phyloP scores from a whole-genome alignment of 2,888 invertebrate genomes.

The Trilocha varians region DNA sequence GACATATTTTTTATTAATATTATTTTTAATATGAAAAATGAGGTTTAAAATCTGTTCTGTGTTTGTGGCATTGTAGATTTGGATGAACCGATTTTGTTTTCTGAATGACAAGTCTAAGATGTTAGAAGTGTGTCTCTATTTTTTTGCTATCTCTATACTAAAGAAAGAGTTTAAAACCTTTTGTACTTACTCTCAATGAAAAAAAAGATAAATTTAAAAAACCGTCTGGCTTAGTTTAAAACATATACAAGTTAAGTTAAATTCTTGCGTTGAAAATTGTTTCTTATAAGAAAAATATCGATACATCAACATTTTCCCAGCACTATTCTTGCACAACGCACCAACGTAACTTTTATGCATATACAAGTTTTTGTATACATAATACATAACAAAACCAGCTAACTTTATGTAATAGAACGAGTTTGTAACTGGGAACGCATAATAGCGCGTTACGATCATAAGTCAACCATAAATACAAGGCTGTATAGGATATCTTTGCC shows the following conservation, averaged over 20 bases:
- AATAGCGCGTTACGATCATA: neutral
- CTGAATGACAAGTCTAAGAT: too few species aligned
- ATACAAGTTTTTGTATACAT: slow-evolving; percentile 2
- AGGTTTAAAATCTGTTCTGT: too few species aligned
- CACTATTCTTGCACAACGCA: slow-evolving; percentile 10
- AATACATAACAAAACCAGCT: neutral
- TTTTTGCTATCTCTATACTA: too few species aligned
- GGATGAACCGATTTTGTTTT: too few species aligned
- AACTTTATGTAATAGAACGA: neutral
- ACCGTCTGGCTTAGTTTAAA: too few species aligned
- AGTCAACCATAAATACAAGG: neutral
- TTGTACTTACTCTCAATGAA: too few species aligned
- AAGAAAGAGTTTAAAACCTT: too few species aligned
- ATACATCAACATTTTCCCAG: slow-evolving; percentile 1
- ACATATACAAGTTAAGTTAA: neutral
- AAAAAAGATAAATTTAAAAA: too few species aligned
- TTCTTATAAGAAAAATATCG: neutral
- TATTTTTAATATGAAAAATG: neutral
- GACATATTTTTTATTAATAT: neutral
- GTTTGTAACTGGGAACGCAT: neutral
- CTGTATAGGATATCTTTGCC: too few species aligned
- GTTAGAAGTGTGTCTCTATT: too few species aligned
- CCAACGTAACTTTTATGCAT: slow-evolving; percentile 3
- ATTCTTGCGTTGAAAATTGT: neutral
- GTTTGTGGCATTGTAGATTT: too few species aligned